Percentiles rank a stretch among this genome's conserved stretches.
These are phyloP conservation scores for Bemisia tabaci DNA, from an alignment of 1,140 invertebrate species.

Conservation along the genomic window DNA sequence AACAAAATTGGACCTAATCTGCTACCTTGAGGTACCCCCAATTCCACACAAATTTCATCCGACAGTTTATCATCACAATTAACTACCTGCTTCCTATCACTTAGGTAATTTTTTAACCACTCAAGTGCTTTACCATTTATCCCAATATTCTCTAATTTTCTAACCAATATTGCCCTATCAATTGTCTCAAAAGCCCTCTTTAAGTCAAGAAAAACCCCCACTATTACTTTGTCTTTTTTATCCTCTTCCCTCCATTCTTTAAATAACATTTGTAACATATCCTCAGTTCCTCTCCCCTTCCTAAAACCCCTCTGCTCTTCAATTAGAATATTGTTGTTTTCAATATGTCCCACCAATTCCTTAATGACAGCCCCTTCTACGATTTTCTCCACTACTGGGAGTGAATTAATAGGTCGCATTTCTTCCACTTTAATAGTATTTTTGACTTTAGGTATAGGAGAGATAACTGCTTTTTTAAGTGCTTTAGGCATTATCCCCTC, in stretches of 20 bases:
- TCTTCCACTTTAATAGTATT: background rate
- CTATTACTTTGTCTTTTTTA: background rate
- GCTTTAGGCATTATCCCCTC: background rate
- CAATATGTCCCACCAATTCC: background rate
- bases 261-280: background rate
- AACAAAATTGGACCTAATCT: background rate
- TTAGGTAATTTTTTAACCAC: conserved; percentile 11
- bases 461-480: background rate
- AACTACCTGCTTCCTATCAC: conserved; percentile 8
- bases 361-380: background rate
- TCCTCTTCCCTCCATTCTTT: background rate
- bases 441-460: background rate
- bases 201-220: conserved; percentile 14
- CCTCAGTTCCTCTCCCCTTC: background rate
- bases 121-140: conserved; percentile 1
- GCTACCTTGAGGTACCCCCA: background rate
- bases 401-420: background rate
- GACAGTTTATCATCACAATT: conserved; percentile 6
- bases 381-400: background rate
- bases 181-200: conserved; percentile 14
- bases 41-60: background rate
- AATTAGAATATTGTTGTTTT: background rate
- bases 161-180: conserved; percentile 11
- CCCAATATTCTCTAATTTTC: conserved; percentile 8
- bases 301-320: background rate